Evolutionary conservation across 2,113 vertebrate species (phyloP).

Genomic region (Scartelaos histophorus): DNA sequence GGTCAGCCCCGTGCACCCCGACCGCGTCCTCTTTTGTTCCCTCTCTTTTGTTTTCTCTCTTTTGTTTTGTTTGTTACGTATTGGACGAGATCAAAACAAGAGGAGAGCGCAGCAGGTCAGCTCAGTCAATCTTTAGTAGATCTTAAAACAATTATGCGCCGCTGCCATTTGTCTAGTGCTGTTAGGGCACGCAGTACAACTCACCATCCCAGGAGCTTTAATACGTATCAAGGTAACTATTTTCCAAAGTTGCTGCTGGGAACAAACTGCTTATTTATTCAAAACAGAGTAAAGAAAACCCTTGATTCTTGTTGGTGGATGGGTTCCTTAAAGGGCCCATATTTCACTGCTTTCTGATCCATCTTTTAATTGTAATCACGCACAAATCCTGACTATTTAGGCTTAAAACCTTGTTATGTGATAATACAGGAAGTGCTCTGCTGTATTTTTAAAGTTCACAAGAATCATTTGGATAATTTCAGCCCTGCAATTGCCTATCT

Average conservation of each 20-base stretch:
- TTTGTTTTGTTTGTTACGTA: slow-evolving; percentile 4
- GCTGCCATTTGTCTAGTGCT: neutral
- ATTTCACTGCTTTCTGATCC: too few species aligned
- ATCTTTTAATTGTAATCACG: too few species aligned
- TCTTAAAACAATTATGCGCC: slow-evolving; percentile 4
- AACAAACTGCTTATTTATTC: neutral
- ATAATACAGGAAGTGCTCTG: too few species aligned
- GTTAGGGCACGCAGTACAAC: neutral
- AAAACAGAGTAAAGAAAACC: neutral
- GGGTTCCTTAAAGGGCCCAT: neutral
- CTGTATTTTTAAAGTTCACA: too few species aligned
- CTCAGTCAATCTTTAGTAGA: slow-evolving; percentile 1
- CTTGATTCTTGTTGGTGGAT: neutral
- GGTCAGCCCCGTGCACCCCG: neutral
- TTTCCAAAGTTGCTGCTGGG: neutral
- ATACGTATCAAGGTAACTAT: neutral
- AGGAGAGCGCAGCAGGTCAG: neutral
- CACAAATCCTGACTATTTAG: too few species aligned
- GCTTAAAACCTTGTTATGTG: too few species aligned
- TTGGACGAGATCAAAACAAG: slow-evolving; percentile 2
- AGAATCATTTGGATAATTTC: too few species aligned
- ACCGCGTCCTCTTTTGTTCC: slow-evolving; percentile 8
- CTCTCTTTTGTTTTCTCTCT: neutral
- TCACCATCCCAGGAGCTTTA: neutral
- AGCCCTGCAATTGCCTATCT: too few species aligned